Evolutionary conservation across 1,140 invertebrate genomes (phyloP), one percentile per base, ranked within the genome.

Genomic region (Zeugodacus cucurbitae): DNA sequence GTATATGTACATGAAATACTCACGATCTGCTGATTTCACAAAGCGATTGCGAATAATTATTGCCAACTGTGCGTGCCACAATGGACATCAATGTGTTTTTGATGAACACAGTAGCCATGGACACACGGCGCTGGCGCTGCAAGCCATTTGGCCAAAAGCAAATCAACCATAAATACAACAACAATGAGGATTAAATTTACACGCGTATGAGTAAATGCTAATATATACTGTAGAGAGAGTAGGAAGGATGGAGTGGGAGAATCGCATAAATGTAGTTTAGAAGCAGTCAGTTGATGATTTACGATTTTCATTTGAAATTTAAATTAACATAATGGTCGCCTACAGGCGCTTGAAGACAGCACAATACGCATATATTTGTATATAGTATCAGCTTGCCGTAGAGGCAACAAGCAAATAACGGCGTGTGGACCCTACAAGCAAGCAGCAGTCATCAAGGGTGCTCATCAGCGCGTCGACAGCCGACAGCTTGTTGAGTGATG

Each of bases 241-340:
- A n/a, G n/a, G n/a, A n/a, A n/a, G n/a, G n/a, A n/a, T n/a, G n/a
- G n/a, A n/a, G n/a, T n/a, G n/a, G n/a, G n/a, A n/a, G n/a, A n/a
- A n/a, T n/a, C 48, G 48, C 48, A 54, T 32, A 32, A 67, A 32
- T 32, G 67, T 82, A 48, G 74, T 82, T 82, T 26, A 34, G 11
- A 48, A 82, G 74, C 41, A 82, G 74, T 48, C 74, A 26, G 41
- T 17, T n/a, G 26, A 41, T 82, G 74, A 82, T 82, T 82, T 82
- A 82, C 41, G 37, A 34, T 82, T 48, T 82, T 82, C 74, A 82
- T 82, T 82, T 48, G 74, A 82, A 82, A 82, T 82, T 82, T 82
- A 82, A 82, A 82, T 82, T 82, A 82, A 82, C 74, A 34, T 82
- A 82, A 82, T 74, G 70, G 70, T 74, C 70, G 70, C 37, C 37